These are phyloP conservation scores for Dugesia japonica DNA, from an alignment of 2,888 invertebrate genomes.

Conservation along the genomic window DNA sequence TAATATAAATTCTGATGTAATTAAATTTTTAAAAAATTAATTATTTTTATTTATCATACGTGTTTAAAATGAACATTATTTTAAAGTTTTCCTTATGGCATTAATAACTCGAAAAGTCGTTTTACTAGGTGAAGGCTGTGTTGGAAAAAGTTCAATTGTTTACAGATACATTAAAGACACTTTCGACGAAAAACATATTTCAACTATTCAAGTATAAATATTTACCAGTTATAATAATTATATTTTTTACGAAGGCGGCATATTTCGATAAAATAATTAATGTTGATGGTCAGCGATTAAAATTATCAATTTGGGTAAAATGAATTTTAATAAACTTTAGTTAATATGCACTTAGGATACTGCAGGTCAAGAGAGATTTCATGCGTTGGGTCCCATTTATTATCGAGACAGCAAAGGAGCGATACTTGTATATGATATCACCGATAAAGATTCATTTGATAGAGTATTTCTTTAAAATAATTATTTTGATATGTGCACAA, in stretches of 20 bases:
- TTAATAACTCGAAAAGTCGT: not conserved
- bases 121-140: not conserved
- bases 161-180: not conserved
- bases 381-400: conserved; percentile 90
- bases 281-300: conserved; percentile 69
- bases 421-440: conserved; percentile 87
- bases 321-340: not conserved
- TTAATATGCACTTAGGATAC: conserved; percentile 57
- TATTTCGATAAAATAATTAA: conserved; percentile 82
- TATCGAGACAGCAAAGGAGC: conserved; percentile 93
- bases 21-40: no score
- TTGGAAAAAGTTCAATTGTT: conserved; percentile 5
- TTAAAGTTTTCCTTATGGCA: not conserved
- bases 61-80: not conserved
- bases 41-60: no score
- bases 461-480: conserved; percentile 54
- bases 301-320: conserved; percentile 70
- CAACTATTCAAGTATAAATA: not conserved
- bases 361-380: conserved; percentile 88
- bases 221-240: not conserved
- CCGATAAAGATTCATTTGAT: conserved; percentile 82
- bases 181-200: not conserved
- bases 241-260: conserved; percentile 60
- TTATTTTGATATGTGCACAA: conserved; percentile 38
- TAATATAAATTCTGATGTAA: no score